Evolutionary conservation across 2,888 invertebrate species (phyloP), one percentile per base, ranked within the genome.

Genomic region (Lampropteryx suffumata): DNA sequence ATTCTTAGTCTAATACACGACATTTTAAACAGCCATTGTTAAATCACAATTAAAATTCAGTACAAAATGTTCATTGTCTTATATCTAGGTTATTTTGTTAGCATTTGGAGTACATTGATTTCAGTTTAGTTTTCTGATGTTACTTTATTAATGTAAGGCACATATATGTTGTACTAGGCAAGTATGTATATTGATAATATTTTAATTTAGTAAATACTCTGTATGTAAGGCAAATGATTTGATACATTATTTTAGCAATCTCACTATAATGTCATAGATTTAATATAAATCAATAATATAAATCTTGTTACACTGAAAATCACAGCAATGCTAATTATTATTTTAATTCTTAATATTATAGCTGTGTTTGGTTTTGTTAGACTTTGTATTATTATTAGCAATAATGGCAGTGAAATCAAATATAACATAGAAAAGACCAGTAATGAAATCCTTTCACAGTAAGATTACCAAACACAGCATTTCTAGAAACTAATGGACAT

Each of bases 1-100:
- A 43, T 57, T 54, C 59, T 61, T 59, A 61, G 9, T 11, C 52
- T 57, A 61, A 29, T 55, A 59, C 55, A 61, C 48, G 46, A 50
- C 13, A 39, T 37, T 44, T 37, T 5, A 49, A 37, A 51, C 45
- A 48, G 54, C 49, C 49, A 52, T 53, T 24, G 12, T 41, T 32
- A 34, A 10, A 53, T 53, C 54, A 55, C 45, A 55, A 26, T 36
- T 26, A 27, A 41, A 4, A 17, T 17, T 35, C 44, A 40, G 30
- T 48, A 40, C 30, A 36, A 35, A 41, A 13, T 21, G 11, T 12
- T 37, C 12, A 14, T 24, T 6, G 1, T 37, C 32, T 44, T 41
- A 52, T 17, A 39, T 26, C 36, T 51, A 50, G 12, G 21, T 41
- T 30, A 33, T 5, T 11, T 10, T 40, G 14, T 29, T 30, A 30